phyloP scores from a whole-genome alignment of 2,797 vertebrate species.

The Mallotus villosus region DNA sequence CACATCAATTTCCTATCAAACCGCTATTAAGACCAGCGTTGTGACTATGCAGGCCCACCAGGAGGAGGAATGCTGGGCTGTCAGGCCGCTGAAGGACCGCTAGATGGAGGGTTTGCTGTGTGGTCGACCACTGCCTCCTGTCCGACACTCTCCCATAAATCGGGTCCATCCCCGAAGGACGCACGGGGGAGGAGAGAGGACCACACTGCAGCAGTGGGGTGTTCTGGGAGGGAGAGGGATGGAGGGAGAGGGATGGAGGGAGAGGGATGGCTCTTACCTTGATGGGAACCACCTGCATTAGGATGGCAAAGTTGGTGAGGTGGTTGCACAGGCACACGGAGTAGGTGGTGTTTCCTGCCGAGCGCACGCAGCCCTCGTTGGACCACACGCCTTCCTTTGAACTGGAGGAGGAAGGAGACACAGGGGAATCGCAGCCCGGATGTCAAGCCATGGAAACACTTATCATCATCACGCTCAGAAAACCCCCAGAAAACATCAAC shows the following conservation, averaged over 20 bases:
- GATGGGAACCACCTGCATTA: constrained; percentile 97
- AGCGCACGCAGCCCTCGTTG: constrained; percentile 82
- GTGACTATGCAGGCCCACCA: constrained; percentile 34
- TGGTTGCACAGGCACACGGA: constrained; percentile 92
- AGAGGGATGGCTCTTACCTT: constrained; percentile 76
- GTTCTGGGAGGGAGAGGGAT: too few species aligned
- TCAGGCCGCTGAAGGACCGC: constrained; percentile 29
- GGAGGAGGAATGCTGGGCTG: constrained; percentile 20
- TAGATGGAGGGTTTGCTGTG: constrained; percentile 30
- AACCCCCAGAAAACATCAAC: not conserved
- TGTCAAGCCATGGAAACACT: not conserved
- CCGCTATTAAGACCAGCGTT: constrained; percentile 53
- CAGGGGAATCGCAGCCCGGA: not conserved
- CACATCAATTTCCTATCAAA: constrained; percentile 50
- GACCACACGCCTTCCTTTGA: constrained; percentile 89
- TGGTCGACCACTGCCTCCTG: constrained; percentile 46
- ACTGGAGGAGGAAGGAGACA: constrained; percentile 66
- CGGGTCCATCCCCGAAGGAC: constrained; percentile 20
- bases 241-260: not conserved
- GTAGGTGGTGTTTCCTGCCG: constrained; percentile 82
- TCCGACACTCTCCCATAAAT: constrained; percentile 38
- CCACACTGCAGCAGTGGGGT: not conserved
- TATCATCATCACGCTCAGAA: not conserved
- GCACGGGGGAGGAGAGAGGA: not conserved
- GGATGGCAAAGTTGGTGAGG: constrained; percentile 97